These are phyloP conservation scores for Xiphydria camelus DNA, from an alignment of 2,888 invertebrate genomes.

Conservation along the genomic window DNA sequence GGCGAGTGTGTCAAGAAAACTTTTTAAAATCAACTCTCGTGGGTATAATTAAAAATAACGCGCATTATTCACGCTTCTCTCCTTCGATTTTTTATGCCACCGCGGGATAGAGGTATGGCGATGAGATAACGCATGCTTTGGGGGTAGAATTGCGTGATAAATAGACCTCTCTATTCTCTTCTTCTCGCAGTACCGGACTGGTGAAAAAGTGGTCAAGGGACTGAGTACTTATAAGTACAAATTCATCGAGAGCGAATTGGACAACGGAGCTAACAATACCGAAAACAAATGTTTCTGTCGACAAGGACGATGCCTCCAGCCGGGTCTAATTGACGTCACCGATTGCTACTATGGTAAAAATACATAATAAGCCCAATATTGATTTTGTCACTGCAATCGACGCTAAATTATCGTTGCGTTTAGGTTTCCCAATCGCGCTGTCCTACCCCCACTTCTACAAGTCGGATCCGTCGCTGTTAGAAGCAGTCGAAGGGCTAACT, in stretches of 20 bases:
- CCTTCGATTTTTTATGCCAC: background rate
- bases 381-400: background rate
- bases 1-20: too few relatives aligned
- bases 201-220: conserved; percentile 66
- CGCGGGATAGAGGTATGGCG: too few relatives aligned
- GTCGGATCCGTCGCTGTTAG: conserved; percentile 67
- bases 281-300: conserved; percentile 84
- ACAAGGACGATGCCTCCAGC: conserved; percentile 71
- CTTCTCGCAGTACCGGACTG: conserved; percentile 62
- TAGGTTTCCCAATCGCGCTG: conserved; percentile 82
- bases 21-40: background rate
- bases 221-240: conserved; percentile 73
- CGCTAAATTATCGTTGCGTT: conserved; percentile 11
- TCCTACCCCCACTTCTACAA: conserved; percentile 88
- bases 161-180: conserved; percentile 7
- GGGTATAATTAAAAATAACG: background rate
- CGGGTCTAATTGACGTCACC: conserved; percentile 80
- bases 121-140: too few relatives aligned
- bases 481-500: conserved; percentile 68
- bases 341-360: conserved; percentile 79
- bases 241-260: conserved; percentile 76
- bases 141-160: background rate
- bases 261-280: conserved; percentile 72
- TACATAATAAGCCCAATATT: too few relatives aligned
- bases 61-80: background rate